These are phyloP conservation scores for Leuctra nigra DNA, from an alignment of 2,888 invertebrate species.

Conservation along the genomic window DNA sequence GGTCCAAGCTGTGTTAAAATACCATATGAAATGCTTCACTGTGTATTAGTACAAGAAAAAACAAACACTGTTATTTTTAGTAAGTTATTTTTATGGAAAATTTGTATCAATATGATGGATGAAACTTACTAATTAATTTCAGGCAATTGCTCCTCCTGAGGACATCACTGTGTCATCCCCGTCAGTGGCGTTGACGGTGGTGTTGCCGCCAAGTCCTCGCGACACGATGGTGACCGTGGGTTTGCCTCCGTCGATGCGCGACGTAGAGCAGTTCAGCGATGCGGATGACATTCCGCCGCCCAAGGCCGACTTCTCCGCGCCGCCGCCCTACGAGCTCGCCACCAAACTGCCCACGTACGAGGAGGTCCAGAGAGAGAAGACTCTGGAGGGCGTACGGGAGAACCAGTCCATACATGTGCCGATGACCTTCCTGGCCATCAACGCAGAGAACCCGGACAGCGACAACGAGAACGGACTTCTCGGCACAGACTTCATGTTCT, in stretches of 20 bases:
- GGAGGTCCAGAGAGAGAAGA: constrained; percentile 84
- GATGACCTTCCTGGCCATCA: constrained; percentile 68
- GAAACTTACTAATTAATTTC: no score
- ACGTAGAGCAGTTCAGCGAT: constrained; percentile 20
- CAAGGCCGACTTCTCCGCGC: constrained; percentile 76
- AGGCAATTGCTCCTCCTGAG: neutral
- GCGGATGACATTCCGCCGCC: constrained; percentile 69
- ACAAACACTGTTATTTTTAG: no score
- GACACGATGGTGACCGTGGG: constrained; percentile 15
- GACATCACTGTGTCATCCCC: neutral
- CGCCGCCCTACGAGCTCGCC: constrained; percentile 81
- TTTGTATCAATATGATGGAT: no score
- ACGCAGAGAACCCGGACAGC: constrained; percentile 62
- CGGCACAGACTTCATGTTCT: constrained; percentile 90
- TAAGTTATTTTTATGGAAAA: no score
- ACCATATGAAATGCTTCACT: no score
- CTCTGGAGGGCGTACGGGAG: constrained; percentile 57
- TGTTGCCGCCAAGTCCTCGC: constrained; percentile 14
- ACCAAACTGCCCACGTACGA: constrained; percentile 86
- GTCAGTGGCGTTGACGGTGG: constrained; percentile 20
- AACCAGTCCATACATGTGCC: constrained; percentile 37
- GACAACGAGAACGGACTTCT: constrained; percentile 74
- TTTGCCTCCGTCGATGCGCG: neutral
- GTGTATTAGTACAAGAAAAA: no score
- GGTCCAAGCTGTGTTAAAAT: no score